Base-by-base conservation (phyloP, 2,797 vertebrate species). In the Helicolenus hilgendorfi region DNA sequence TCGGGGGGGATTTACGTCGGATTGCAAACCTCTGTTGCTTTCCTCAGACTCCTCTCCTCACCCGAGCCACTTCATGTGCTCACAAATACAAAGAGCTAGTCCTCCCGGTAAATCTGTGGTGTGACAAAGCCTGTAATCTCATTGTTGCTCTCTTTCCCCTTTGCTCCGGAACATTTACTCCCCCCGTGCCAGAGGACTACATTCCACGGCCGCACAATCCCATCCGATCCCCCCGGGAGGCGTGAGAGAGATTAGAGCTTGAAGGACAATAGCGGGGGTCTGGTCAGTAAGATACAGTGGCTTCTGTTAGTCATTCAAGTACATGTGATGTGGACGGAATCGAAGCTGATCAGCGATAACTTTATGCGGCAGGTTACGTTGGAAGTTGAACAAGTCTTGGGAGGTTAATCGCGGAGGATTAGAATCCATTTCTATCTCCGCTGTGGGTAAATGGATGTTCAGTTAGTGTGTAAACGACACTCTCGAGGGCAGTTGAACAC, bases 41-140 rank as follows among this genome's bases (percentile, higher is more conserved):
- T 86, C 70, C 71, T 80, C 74, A 24, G 45, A 87, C 84, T 38
- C 77, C 63, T 72, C 69, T 85, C 72, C 10, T 72, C 63, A 27
- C 62, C 69, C 13, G 11, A 84, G 84, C 77, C 72, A 58, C 77
- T 86, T 89, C 63, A 58, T 71, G 68, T 55, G 72, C 91, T 85
- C 77, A 26, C 77, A 73, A 72, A 83, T 27, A 90, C 73, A 91
- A 81, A 92, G 68, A 45, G 68, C 49, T 15, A 26, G 38, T 68
- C 88, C 85, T 94, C 55, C 79, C 3, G 62, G 83, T 84, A 86
- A 86, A 84, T 84, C 88, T 71, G 79, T 29, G 31, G 81, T 67
- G 91, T 94, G 79, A 91, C 91, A 88, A 92, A 94, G 88, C 84
- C 80, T 88, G 79, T 95, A 90, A 94, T 89, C 88, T 79, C 49